Base-by-base conservation (phyloP, 2,888 invertebrate genomes). In the Drosophila aldrichi region DNA sequence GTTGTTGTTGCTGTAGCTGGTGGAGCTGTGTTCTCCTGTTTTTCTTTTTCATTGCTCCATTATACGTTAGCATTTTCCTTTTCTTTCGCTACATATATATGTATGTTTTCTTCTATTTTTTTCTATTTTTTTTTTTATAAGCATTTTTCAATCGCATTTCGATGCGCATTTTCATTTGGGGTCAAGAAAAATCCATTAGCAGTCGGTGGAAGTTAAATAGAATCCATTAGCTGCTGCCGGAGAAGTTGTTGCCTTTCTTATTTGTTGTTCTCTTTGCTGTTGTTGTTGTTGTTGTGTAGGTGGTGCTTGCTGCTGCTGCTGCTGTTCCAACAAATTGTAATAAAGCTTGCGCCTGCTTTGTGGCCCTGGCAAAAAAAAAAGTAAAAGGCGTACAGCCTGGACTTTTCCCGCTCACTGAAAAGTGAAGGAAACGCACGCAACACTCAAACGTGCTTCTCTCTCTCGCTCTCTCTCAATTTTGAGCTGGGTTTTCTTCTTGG, bases 171-270 rank as follows among this genome's bases (percentile, higher is more conserved):
- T 90, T 86, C 86, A 91, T 92, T 92, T 92, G 83, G 90, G 92
- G 92, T 92, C 92, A 92, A 91, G 92, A 90, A 92, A 88, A 92
- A 91, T 90, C 92, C 92, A 92, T 92, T 92, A 92, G 91, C 90
- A 91, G 91, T 88, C 88, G 77, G 83, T 89, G 91, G 84, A 91
- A 92, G 90, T 91, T 92, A 91, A 92, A 92, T 91, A 90, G 92
- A 92, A 91, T 92, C 92, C 92, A 92, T 92, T 92, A 92, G 90
- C 89, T 84, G 75, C 62, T 77, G 70, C 80, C 74, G 77, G 70
- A 48, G 64, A 62, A 65, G 76, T 74, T 83, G 73, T 63, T 81
- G 87, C 78, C 64, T 66, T 58, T 77, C 77, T 29, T 46, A 55
- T 71, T 40, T 69, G 49, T 61, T 48, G 58, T 65, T 75, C 56